Evolutionary conservation across 2,888 invertebrate species (phyloP), one percentile per base, ranked within the genome.

Genomic region (Diploptera punctata): DNA sequence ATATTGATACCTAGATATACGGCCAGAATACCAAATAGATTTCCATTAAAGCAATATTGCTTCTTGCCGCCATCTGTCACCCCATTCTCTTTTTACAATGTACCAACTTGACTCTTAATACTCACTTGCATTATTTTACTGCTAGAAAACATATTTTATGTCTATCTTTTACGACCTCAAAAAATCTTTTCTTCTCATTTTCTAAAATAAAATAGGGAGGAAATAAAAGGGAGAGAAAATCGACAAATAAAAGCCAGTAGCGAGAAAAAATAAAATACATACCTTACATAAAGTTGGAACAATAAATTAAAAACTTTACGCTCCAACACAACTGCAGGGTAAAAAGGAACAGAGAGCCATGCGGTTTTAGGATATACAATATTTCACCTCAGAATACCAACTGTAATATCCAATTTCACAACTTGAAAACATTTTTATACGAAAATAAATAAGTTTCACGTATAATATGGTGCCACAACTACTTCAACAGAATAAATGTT

Each of bases 121-220:
- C 24, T 52, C 52, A 52, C 52, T 52, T 24, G 52, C 52, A 52
- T 24, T 52, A 52, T 52, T 52, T 52, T 52, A 24, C 19, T 13
- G 9, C 21, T 13, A 24, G 13, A 52, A 38, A 21, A 52, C 52
- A 52, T 52, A 52, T 52, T 52, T 52, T 52, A 52, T 24, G 21
- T 52, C 52, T 24, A 21, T 5, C 24, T 24, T n/a, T 52, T 24
- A 52, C 24, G 7, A 52, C 0, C 52, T 13, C 13, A 21, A 21
- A n/a, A 52, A 21, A 1, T 13, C 9, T 52, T 52, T 52, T 24
- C 52, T 52, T 52, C 52, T 24, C 7, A n/a, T n/a, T n/a, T n/a
- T 52, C 21, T 9, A 3, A 21, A 19, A 24, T 24, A 52, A 24
- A 24, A 52, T 19, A 52, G 13, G 24, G 1, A 21, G 52, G 10